These are phyloP conservation scores for Sabellastarte sp. DNA, from an alignment of 2,888 invertebrate genomes.

Conservation along the genomic window DNA sequence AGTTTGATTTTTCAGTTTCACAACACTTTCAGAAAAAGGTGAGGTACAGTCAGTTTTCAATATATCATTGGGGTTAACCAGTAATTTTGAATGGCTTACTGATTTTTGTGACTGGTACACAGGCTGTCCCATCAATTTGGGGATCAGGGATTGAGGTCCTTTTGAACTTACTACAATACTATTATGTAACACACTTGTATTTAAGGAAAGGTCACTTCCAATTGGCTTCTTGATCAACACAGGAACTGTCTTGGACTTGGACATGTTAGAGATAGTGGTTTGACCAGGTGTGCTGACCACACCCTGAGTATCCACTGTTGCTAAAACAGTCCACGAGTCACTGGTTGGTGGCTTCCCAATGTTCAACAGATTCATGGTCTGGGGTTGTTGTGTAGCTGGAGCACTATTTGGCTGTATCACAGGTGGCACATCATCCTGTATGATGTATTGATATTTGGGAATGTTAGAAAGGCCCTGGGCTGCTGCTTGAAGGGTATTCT, in stretches of 20 bases:
- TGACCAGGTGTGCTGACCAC: background rate
- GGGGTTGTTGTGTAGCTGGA: background rate
- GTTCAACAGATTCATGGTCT: background rate
- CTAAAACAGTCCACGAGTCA: background rate
- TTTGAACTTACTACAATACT: background rate
- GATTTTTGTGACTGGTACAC: background rate
- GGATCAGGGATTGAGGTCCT: background rate
- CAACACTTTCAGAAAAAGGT: background rate
- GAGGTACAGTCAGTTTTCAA: background rate
- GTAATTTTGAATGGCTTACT: background rate
- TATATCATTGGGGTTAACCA: background rate
- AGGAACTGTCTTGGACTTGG: background rate
- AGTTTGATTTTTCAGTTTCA: background rate
- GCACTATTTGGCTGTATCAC: conserved; percentile 6
- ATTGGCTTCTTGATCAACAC: background rate
- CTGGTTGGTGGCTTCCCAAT: conserved; percentile 1
- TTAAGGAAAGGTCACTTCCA: background rate
- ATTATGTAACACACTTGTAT: background rate
- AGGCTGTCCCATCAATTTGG: background rate
- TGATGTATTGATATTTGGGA: conserved; percentile 20
- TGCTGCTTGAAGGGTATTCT: too few relatives aligned
- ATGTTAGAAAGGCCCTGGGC: background rate
- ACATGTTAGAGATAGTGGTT: background rate
- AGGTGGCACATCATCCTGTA: conserved; percentile 24
- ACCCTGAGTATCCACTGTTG: conserved; percentile 2